phyloP scores from a whole-genome alignment of 2,888 invertebrate species.

The Neelides folsomi region DNA sequence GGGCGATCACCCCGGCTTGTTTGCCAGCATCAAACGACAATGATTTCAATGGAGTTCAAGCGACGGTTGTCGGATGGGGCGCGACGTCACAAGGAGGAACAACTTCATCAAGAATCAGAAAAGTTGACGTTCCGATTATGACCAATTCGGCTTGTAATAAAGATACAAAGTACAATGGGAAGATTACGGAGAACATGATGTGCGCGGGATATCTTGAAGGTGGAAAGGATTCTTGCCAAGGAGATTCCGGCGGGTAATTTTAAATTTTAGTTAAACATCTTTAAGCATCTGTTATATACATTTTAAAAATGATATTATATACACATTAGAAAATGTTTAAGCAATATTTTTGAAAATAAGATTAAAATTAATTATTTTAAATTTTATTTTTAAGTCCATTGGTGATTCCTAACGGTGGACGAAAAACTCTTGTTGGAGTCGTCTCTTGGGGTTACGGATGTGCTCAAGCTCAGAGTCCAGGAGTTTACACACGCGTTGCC shows the following conservation, averaged over 20 bases:
- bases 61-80: slow-evolving; percentile 26
- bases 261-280: neutral
- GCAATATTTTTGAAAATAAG: no score
- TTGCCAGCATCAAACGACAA: slow-evolving; percentile 24
- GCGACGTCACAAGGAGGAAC: slow-evolving; percentile 19
- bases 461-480: slow-evolving; percentile 16
- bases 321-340: no score
- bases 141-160: slow-evolving; percentile 54
- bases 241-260: neutral
- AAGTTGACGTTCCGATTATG: slow-evolving; percentile 66
- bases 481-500: slow-evolving; percentile 16
- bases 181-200: slow-evolving; percentile 29
- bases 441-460: slow-evolving; percentile 18
- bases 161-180: slow-evolving; percentile 24
- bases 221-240: slow-evolving; percentile 21
- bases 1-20: slow-evolving; percentile 22
- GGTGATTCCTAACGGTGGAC: slow-evolving; percentile 27
- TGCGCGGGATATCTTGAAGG: slow-evolving; percentile 18
- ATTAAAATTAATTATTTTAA: no score
- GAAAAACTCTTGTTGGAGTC: slow-evolving; percentile 24
- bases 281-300: no score
- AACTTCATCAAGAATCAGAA: slow-evolving; percentile 53
- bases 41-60: slow-evolving; percentile 18
- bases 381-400: slow-evolving; percentile 17
- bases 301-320: no score